Percentiles rank a stretch among this genome's conserved stretches.
Evolutionary conservation across 2,888 invertebrate species (phyloP).

Genomic region (Hypsopygia costalis): DNA sequence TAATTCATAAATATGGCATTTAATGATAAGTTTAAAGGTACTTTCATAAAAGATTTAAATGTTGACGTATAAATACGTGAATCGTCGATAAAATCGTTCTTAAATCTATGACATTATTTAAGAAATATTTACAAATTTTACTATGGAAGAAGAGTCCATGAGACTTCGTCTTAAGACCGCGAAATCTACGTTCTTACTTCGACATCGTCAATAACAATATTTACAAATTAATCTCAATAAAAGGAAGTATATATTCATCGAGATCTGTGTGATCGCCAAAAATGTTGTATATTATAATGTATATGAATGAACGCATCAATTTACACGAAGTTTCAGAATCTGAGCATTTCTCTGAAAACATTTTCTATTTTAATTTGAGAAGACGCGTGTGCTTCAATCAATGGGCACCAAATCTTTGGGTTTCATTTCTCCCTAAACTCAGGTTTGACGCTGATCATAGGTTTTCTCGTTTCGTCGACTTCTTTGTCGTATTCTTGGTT

Average conservation of each 20-base stretch:
- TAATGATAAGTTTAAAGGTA: conserved; percentile 74
- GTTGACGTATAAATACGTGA: conserved; percentile 70
- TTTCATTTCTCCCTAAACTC: conserved; percentile 75
- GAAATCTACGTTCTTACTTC: conserved; percentile 57
- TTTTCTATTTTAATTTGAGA: conserved; percentile 5
- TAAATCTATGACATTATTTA: conserved; percentile 48
- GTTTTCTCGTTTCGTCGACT: conserved; percentile 65
- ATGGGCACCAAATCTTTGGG: conserved; percentile 38
- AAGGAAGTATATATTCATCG: conserved; percentile 46
- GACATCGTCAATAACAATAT: conserved; percentile 65
- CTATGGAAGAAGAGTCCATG: conserved; percentile 75
- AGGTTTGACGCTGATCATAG: conserved; percentile 77
- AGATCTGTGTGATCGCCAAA: conserved; percentile 55
- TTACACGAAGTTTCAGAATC: background rate
- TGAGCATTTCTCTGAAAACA: conserved; percentile 3
- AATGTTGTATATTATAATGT: conserved; percentile 40
- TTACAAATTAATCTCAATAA: conserved; percentile 67
- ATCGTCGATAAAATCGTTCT: conserved; percentile 70
- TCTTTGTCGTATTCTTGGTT: conserved; percentile 55
- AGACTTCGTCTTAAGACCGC: conserved; percentile 52
- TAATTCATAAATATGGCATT: conserved; percentile 79
- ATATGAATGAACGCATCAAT: conserved; percentile 30
- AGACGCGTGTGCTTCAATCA: background rate
- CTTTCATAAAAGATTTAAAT: conserved; percentile 72
- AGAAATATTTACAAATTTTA: conserved; percentile 78